Evolutionary conservation across 2,797 vertebrate genomes (phyloP).

Genomic region (Pygocentrus nattereri): DNA sequence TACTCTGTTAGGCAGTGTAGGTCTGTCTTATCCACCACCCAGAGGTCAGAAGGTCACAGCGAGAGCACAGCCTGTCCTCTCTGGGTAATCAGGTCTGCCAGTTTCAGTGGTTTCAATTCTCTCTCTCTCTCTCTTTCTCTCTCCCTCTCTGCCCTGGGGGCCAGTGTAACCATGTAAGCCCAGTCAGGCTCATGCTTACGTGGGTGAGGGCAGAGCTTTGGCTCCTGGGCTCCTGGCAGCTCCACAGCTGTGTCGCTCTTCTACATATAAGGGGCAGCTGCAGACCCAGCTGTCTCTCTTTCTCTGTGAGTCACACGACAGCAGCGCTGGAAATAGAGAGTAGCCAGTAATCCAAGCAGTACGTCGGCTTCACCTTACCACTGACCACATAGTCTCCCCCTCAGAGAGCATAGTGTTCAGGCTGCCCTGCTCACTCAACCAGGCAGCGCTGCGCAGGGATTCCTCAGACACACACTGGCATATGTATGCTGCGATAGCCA

Average conservation of each 20-base stretch:
- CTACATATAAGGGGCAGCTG: slow-evolving; percentile 92
- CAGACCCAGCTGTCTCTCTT: slow-evolving; percentile 91
- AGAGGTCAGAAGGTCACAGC: neutral
- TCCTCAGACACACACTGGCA: slow-evolving; percentile 36
- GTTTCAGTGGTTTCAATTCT: neutral
- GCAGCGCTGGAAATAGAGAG: slow-evolving; percentile 93
- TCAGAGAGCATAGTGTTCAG: slow-evolving; percentile 37
- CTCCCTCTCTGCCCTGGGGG: slow-evolving; percentile 42
- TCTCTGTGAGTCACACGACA: slow-evolving; percentile 89
- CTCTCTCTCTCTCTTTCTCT: neutral
- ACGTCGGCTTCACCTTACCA: slow-evolving; percentile 85
- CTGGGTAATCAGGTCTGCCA: slow-evolving; percentile 2
- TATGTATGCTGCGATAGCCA: neutral
- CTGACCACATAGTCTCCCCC: slow-evolving; percentile 63
- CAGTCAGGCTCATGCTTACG: slow-evolving; percentile 74
- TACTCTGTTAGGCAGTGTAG: neutral
- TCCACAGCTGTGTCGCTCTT: slow-evolving; percentile 91
- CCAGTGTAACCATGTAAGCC: slow-evolving; percentile 74
- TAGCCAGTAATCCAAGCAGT: slow-evolving; percentile 91
- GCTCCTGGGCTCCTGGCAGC: slow-evolving; percentile 88
- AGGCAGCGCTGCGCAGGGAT: slow-evolving; percentile 48
- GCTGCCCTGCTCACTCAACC: slow-evolving; percentile 27
- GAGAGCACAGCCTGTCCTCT: slow-evolving; percentile 10
- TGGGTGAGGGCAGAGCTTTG: slow-evolving; percentile 81
- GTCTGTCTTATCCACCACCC: neutral